phyloP scores from a whole-genome alignment of 2,113 vertebrate genomes.

The Ramphastos sulfuratus region DNA sequence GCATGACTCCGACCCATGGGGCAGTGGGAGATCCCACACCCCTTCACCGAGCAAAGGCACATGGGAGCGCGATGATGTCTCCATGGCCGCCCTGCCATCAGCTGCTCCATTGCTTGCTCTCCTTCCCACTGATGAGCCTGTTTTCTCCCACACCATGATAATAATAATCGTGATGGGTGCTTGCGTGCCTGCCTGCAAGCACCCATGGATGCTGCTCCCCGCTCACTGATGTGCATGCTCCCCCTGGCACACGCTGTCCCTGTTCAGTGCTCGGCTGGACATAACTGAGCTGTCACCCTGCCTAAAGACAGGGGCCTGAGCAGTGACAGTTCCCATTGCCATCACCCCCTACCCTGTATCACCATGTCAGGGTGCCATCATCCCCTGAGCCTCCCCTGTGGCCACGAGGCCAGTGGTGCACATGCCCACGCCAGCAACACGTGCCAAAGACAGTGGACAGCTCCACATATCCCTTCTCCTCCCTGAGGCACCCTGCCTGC shows the following conservation, averaged over 20 bases:
- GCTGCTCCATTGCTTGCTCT: not conserved
- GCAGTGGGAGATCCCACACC: fast-evolving
- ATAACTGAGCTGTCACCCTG: not conserved
- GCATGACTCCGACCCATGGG: not conserved
- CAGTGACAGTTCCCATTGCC: not conserved
- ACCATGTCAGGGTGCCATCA: not conserved
- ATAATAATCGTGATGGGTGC: not conserved
- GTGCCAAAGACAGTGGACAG: not conserved
- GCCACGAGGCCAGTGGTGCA: not conserved
- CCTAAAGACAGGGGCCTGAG: not conserved
- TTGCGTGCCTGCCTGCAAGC: not conserved
- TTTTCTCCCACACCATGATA: not conserved
- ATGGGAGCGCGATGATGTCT: not conserved
- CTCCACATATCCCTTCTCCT: not conserved
- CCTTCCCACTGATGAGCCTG: not conserved
- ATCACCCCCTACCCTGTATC: not conserved
- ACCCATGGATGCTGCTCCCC: constrained; percentile 10
- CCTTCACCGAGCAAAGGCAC: fast-evolving
- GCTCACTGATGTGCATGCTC: not conserved
- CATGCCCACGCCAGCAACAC: not conserved
- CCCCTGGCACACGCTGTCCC: fast-evolving
- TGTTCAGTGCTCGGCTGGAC: not conserved
- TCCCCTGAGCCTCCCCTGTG: not conserved
- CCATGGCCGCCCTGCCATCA: not conserved
- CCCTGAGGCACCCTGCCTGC: not conserved